These are phyloP conservation scores for rat (Rattus norvegicus) DNA, from an alignment of 2,113 vertebrate genomes.

Conservation along the genomic window GRCr8 NC_086024.1:69581001-69581500, in stretches of 20 bases:
- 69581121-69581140: not conserved
- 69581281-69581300: not conserved
- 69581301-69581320: not conserved
- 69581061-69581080: not conserved
- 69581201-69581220: not conserved
- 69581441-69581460: not conserved
- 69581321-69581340: slow-evolving; percentile 14
- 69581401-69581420: not conserved
- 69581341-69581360: not conserved
- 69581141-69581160: slow-evolving; percentile 2
- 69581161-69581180: not conserved
- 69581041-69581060: slow-evolving; percentile 17
- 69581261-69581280: not conserved
- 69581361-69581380: slow-evolving; percentile 2
- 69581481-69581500: not conserved
- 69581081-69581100: slow-evolving; percentile 33
- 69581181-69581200: not conserved
- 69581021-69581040: not conserved
- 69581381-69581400: not conserved
- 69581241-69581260: not conserved
- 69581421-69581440: not conserved
- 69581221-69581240: not conserved
- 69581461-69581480: not conserved
- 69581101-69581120: not conserved
- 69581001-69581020: slow-evolving; percentile 34